Base-by-base conservation (phyloP, 2,888 invertebrate species). In the Phrixothrix hirtus region DNA sequence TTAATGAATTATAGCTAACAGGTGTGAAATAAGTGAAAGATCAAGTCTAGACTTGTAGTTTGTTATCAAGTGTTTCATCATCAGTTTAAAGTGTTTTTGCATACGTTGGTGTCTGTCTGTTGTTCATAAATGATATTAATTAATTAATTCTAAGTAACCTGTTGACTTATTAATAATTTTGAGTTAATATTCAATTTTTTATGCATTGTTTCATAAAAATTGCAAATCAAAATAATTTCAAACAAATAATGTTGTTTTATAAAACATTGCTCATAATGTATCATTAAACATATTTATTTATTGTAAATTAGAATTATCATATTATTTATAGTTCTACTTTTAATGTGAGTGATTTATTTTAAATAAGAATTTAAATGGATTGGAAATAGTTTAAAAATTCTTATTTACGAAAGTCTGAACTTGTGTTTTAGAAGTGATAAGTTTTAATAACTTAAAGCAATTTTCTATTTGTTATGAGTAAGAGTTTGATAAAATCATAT, bases 281-380 rank as follows among this genome's bases (percentile, higher is more conserved):
- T 38, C 14, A 4, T 38, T 25, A 25, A 10, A 10, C 26, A 38
- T 9, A 13, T 41, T 41, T 41, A 41, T 48, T 48, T 48, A 48
- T 48, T 48, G 16, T 47, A 35, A 41, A 27, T 12, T 48, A 48
- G 48, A 13, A 13, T 38, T 47, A 47, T 36, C 21, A 13, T 32
- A 38, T 39, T 39, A 39, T 46, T 47, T 47, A 39, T 47, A 37
- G 32, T 10, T 29, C 17, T 41, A 41, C 41, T 41, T 41, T 27
- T 30, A 29, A 30, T 9, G 16, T 5, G 30, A 41, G 38, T 21
- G 41, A 21, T 38, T 38, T 38, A 21, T 21, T 21, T 21, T 21
- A 5, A 21, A 7, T 21, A 21, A 21, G 21, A 21, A 5, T 21
- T 21, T 3, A 21, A 21, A 21, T 21, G 21, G 21, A 21, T 21